Base-by-base conservation (phyloP, 2,113 vertebrate genomes). In the Lophura nycthemera region DNA sequence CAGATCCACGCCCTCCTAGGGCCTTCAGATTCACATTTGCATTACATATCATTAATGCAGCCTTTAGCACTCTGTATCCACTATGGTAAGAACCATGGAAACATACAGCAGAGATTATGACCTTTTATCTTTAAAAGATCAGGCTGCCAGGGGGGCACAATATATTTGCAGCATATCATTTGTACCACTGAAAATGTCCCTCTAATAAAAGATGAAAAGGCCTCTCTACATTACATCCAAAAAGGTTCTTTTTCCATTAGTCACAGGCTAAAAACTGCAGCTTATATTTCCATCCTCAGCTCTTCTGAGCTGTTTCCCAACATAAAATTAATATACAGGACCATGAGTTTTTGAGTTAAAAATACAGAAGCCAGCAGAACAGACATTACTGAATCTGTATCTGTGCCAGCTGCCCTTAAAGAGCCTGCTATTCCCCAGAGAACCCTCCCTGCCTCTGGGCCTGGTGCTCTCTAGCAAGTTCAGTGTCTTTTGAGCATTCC, bases 211-310 rank as follows among this genome's bases (percentile, higher is more conserved):
- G 52, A 77, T 16, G 4, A 70, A 69, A 73, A 74, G 57, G 66
- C 9, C 21, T 80, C 57, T 59, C 61, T 60, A 56, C 29, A 47
- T 82, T 65, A 43, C 34, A 83, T 10, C 40, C 50, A 43, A 64
- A 77, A 52, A 72, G 3, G 21, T 52, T 75, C 6, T 74, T 87
- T 73, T 81, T 67, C 78, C 52, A 50, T 43, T 85, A 70, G 42
- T 87, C 91, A 91, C 27, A 81, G 73, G 22, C 40, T 76, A 90
- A 84, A 86, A 87, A 40, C 67, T 72, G 43, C 34, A 92, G 74
- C 45, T 75, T 43, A 30, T 10, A 18, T 82, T 64, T 94, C 42
- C 64, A 86, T 36, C n/a, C 50, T 91, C 59, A 48, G 78, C 78
- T 36, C 67, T 86, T 29, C 22, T 3, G 6, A 74, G 21, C 8